Evolutionary conservation across 2,113 vertebrate genomes (phyloP).

Genomic region (Oostethus manadensis): DNA sequence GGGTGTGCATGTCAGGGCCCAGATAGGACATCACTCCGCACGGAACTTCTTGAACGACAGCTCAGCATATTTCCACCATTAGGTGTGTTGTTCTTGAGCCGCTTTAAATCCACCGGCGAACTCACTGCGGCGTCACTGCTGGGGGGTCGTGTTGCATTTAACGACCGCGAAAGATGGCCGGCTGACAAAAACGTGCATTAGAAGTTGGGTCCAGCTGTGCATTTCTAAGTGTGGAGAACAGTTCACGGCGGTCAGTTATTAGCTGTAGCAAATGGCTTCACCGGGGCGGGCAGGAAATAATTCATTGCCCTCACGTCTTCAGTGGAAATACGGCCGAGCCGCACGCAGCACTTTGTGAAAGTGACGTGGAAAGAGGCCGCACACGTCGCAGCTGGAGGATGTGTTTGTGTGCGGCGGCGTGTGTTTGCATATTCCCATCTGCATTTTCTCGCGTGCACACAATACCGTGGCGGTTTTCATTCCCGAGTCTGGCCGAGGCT

Average conservation of each 20-base stretch:
- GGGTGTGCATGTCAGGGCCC: conserved; percentile 8
- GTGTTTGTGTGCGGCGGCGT: conserved; percentile 21
- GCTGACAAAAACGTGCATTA: conserved; percentile 40
- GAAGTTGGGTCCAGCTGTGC: conserved; percentile 61
- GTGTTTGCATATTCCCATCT: conserved; percentile 26
- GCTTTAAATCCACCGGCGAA: conserved; percentile 14
- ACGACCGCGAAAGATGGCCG: conserved; percentile 48
- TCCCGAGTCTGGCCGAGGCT: conserved; percentile 14
- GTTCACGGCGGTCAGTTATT: conserved; percentile 38
- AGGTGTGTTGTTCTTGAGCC: conserved; percentile 26
- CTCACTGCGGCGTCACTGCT: conserved; percentile 36
- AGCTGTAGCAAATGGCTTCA: conserved; percentile 35
- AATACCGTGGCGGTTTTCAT: conserved; percentile 21
- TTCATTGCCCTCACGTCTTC: conserved; percentile 51
- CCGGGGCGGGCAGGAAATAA: conserved; percentile 57
- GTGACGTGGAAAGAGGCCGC: conserved; percentile 48
- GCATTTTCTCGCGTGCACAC: conserved; percentile 13
- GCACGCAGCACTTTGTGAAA: conserved; percentile 22
- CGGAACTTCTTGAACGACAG: conserved; percentile 2
- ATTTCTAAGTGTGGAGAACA: conserved; percentile 44
- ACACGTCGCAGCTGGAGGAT: conserved; percentile 54
- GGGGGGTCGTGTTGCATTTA: conserved; percentile 61
- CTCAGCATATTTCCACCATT: conserved; percentile 13
- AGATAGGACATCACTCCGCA: conserved; percentile 4
- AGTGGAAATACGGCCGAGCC: conserved; percentile 37